Conservation (phyloP, 2,888 invertebrate genomes). For the Lochmaea capreae region DNA sequence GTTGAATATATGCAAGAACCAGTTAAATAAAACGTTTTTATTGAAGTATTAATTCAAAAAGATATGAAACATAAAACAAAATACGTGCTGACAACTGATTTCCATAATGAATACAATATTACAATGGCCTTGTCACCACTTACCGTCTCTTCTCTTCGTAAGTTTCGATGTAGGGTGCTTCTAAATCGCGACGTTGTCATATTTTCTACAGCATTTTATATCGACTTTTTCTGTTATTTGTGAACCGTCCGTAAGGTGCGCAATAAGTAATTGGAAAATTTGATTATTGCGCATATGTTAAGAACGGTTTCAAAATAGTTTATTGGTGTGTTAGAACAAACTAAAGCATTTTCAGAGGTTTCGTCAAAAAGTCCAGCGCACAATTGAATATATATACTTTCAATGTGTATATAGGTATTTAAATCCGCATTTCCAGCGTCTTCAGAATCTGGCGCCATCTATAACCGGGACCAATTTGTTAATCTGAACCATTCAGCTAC, state of each 20-base stretch:
- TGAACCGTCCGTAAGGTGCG: neutral
- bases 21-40: neutral
- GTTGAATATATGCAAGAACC: too few species aligned
- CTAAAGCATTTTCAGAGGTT: neutral
- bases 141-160: neutral
- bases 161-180: neutral
- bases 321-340: too few species aligned
- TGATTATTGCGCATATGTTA: too few species aligned
- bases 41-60: neutral
- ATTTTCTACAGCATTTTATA: neutral
- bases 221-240: neutral
- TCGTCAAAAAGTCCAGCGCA: too few species aligned
- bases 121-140: constrained; percentile 13
- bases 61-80: constrained; percentile 2
- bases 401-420: too few species aligned
- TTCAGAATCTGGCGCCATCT: too few species aligned
- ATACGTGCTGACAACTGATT: constrained; percentile 10
- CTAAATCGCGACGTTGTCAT: neutral
- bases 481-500: too few species aligned
- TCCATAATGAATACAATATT: constrained; percentile 8
- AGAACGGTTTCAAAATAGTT: too few species aligned
- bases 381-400: too few species aligned
- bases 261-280: neutral
- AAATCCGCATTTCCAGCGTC: too few species aligned
- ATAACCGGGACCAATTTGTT: too few species aligned